phyloP scores from a whole-genome alignment of 1,140 invertebrate genomes.

The Atta cephalotes region DNA sequence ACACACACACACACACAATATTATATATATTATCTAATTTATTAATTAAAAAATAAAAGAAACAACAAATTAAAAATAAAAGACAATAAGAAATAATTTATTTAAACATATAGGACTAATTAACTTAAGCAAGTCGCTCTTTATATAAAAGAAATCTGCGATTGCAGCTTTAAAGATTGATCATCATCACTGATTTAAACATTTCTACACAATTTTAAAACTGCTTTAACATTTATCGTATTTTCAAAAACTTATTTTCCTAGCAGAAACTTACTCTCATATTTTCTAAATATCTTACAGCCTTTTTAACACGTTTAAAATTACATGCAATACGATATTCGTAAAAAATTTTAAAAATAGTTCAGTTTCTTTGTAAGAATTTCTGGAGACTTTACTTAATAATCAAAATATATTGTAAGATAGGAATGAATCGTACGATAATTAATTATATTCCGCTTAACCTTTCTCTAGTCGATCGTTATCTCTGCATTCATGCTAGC shows the following conservation, averaged over 20 bases:
- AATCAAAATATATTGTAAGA: background rate
- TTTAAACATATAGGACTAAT: background rate
- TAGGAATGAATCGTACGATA: background rate
- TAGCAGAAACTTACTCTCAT: background rate
- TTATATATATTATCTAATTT: background rate
- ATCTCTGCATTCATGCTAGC: conserved; percentile 33
- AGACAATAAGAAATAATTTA: background rate
- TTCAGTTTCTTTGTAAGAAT: background rate
- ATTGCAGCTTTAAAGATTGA: background rate
- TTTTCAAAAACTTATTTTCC: background rate
- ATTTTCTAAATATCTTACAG: background rate
- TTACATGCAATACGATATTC: background rate
- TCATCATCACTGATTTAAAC: background rate
- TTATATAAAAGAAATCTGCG: background rate
- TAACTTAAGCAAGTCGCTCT: background rate
- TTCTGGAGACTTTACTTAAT: background rate
- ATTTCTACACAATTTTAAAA: background rate
- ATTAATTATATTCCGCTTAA: conserved; percentile 37
- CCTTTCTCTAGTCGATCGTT: conserved; percentile 21
- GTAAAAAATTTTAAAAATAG: background rate
- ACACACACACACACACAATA: no score
- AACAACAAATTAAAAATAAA: conserved; percentile 11
- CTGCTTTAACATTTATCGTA: background rate
- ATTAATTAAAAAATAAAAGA: no score
- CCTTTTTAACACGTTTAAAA: background rate